Conservation (phyloP, 2,888 invertebrate genomes). For the Zygaena filipendulae region DNA sequence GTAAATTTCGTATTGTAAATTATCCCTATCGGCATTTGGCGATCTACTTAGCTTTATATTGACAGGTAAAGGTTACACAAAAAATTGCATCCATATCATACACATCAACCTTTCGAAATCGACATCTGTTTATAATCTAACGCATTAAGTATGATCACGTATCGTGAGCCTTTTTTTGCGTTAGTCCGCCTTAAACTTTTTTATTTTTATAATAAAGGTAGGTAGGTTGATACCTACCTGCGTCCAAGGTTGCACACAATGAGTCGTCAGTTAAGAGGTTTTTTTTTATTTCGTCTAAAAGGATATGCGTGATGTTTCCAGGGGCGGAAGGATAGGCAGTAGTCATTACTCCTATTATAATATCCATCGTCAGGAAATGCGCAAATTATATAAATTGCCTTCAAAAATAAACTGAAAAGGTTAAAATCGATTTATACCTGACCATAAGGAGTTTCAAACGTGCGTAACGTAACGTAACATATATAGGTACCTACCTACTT, state of each 20-base stretch:
- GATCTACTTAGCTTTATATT: conserved; percentile 22
- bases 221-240: conserved; percentile 37
- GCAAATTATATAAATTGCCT: conserved; percentile 38
- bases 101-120: conserved; percentile 35
- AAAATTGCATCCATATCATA: conserved; percentile 42
- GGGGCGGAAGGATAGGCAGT: conserved; percentile 61
- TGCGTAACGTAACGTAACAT: too few species aligned
- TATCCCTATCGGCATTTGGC: conserved; percentile 14
- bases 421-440: conserved; percentile 11
- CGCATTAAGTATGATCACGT: conserved; percentile 50
- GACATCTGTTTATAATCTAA: conserved; percentile 55
- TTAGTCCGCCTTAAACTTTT: conserved; percentile 28
- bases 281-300: conserved; percentile 42
- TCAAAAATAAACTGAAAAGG: conserved; percentile 18
- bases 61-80: conserved; percentile 32
- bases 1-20: too few species aligned
- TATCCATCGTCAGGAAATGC: conserved; percentile 47
- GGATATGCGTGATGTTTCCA: conserved; percentile 58
- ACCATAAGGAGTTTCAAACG: too few species aligned
- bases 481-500: too few species aligned
- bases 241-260: conserved; percentile 43
- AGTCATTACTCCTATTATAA: conserved; percentile 44
- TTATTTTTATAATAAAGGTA: conserved; percentile 23
- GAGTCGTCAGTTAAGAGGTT: conserved; percentile 30
- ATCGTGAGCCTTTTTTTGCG: conserved; percentile 45